A percentile compares a stretch with the other conserved stretches of the same genome.
These are phyloP conservation scores for Stichodactyla mertensii DNA, from an alignment of 64 coral and sea anemone species.

Conservation along the genomic window DNA sequence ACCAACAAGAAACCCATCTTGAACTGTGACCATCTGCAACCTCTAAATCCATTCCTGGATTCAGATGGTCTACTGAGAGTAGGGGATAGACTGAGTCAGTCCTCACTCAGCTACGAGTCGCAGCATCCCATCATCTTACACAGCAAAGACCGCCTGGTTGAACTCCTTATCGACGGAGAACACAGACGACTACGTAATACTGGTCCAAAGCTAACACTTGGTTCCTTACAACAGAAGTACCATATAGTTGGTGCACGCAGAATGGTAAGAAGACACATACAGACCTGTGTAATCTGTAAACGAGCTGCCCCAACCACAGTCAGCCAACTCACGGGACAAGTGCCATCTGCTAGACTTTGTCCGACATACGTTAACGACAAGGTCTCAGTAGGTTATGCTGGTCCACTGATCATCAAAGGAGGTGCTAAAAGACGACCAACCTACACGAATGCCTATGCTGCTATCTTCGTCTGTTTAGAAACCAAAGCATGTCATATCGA, in stretches of 20 bases:
- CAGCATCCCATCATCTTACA: conserved; percentile 52
- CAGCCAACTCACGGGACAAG: conserved; percentile 37
- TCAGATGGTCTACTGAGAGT: conserved; percentile 54
- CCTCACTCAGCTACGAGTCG: conserved; percentile 23
- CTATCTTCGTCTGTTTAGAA: conserved; percentile 56
- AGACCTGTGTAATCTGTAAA: conserved; percentile 32
- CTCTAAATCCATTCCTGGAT: conserved; percentile 58
- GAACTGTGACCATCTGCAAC: conserved; percentile 17
- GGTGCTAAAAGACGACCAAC: conserved; percentile 35
- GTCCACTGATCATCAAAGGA: conserved; percentile 29
- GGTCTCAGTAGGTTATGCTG: conserved; percentile 52
- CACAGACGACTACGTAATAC: conserved; percentile 45
- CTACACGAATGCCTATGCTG: conserved; percentile 46
- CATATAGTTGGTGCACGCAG: conserved; percentile 44
- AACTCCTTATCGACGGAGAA: conserved; percentile 41
- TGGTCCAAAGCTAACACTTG: conserved; percentile 48
- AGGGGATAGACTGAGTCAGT: conserved; percentile 36
- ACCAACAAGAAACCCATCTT: conserved; percentile 34
- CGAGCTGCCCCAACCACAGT: conserved; percentile 7
- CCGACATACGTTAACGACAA: conserved; percentile 35
- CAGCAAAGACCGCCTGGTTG: conserved; percentile 37
- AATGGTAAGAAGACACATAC: conserved; percentile 23
- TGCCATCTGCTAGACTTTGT: conserved; percentile 31
- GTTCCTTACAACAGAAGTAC: conserved; percentile 31
- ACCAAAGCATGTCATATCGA: conserved; percentile 46